These are phyloP conservation scores for Agrochola circellaris DNA, from an alignment of 2,888 invertebrate species.

Conservation along the genomic window DNA sequence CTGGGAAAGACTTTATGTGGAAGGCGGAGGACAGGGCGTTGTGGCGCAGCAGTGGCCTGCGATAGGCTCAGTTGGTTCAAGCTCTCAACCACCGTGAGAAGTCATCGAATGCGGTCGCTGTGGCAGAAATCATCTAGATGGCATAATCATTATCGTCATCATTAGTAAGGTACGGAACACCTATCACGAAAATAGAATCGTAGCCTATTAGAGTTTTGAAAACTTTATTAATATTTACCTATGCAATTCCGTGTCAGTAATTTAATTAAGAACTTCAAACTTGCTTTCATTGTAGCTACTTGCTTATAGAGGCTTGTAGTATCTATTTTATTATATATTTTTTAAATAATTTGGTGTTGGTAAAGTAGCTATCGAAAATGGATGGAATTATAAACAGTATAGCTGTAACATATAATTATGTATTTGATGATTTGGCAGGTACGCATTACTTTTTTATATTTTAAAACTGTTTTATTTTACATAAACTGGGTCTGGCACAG, in stretches of 20 bases:
- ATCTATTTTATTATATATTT: too few relatives aligned
- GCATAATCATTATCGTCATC: too few relatives aligned
- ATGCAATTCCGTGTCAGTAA: not conserved
- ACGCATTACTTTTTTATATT: constrained; percentile 10
- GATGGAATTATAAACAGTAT: constrained; percentile 38
- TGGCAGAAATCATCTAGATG: too few relatives aligned
- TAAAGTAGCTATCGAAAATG: constrained; percentile 26
- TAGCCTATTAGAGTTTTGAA: not conserved
- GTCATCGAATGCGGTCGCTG: not conserved
- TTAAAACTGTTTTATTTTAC: not conserved
- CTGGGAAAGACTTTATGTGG: too few relatives aligned
- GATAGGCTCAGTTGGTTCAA: too few relatives aligned
- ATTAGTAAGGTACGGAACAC: constrained; percentile 19
- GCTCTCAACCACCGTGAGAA: too few relatives aligned
- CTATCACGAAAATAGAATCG: not conserved
- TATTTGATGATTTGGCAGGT: constrained; percentile 62
- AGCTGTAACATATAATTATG: constrained; percentile 50
- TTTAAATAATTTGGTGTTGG: not conserved
- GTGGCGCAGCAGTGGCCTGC: too few relatives aligned
- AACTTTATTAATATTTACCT: not conserved
- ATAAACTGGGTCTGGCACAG: not conserved
- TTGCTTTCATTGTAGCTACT: constrained; percentile 10
- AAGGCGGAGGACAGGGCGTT: too few relatives aligned
- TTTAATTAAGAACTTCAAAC: not conserved
- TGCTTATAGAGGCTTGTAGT: not conserved